Base-by-base conservation (phyloP, 2,888 invertebrate species). In the Phengaris arion region DNA sequence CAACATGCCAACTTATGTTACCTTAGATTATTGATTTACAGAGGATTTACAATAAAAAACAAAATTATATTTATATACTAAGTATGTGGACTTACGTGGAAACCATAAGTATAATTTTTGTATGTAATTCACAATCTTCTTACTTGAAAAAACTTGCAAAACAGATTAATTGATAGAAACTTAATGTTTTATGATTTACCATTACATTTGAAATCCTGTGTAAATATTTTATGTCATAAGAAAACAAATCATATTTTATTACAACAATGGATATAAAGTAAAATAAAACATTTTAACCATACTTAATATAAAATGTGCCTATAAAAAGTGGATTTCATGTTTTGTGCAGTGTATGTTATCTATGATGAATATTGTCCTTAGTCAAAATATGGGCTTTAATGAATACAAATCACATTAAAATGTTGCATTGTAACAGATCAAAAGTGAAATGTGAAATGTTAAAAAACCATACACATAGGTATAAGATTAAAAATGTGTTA, bases 401-500 rank as follows among this genome's bases (percentile, higher is more conserved):
- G 52, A 22, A 22, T 69, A 69, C 48, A 45, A 7, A 70, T 72
- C 35, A 72, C 72, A 22, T 72, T 54, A 15, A 45, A 69, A n/a
- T 64, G 64, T 64, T 10, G 64, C 64, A 64, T 22, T 35, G 22
- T 15, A 35, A 64, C 64, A 22, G 22, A 10, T 22, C 64, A 22
- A 22, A 9, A 35, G 35, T 64, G 0, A 35, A 22, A 9, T 64
- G 35, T 64, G 0, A 35, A 22, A 64, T 64, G 64, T 45, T 35
- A 35, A 45, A 59, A 64, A 64, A 64, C 12, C 52, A 52, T 52
- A 52, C 52, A 2, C 12, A 52, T 52, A 52, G 2, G 7, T 52
- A 0, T 12, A 52, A 35, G 2, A 0, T 35, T 35, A 35, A 35
- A 0, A 35, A 35, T 35, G 35, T 35, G 35, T 35, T 2, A 35